Base-by-base conservation (phyloP, 2,797 vertebrate species). In the Alectoris magna region DNA sequence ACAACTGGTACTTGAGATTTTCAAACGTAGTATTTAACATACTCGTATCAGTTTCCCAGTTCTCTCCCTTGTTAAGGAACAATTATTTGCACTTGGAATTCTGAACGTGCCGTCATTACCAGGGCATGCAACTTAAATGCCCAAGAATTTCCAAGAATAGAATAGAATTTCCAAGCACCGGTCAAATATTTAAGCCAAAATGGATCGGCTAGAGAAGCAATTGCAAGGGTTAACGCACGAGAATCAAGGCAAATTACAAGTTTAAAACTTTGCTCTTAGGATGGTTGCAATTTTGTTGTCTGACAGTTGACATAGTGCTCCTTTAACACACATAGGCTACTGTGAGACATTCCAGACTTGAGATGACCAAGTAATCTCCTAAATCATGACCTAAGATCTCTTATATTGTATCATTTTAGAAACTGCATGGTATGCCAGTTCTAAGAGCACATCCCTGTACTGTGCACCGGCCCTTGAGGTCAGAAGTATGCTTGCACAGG, bases 11-110 rank as follows among this genome's bases (percentile, higher is more conserved):
- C 66, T 87, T 71, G 66, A 74, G 72, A 69, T 59, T 72, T 87
- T 87, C 44, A 77, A n/a, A 38, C 24, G 41, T 53, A 77, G 17
- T 34, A 15, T 71, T 83, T 91, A 34, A 76, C 46, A 6, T 74
- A 16, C 27, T 64, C 44, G 0, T 69, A 41, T 36, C 1, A 1
- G 41, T 76, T 84, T 91, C 38, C 49, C 10, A n/a, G 62, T 23
- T 62, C 39, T 14, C 34, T 81, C 39, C 36, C 76, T 79, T 60
- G 29, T 84, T 71, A 49, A 21, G 6, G 7, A 82, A 62, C 55
- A 55, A 51, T 69, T 93, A 27, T 66, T 96, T 87, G 78, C 75
- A 36, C 71, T 87, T 90, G 62, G 88, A 71, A 91, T 90, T 88
- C 69, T 72, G 75, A 82, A 55, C 31, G 18, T 67, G 38, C 44